A percentile compares a stretch with the other conserved stretches of the same genome.
Evolutionary conservation across 2,113 vertebrate species (phyloP).

Genomic region (Monarcha castaneiventris): DNA sequence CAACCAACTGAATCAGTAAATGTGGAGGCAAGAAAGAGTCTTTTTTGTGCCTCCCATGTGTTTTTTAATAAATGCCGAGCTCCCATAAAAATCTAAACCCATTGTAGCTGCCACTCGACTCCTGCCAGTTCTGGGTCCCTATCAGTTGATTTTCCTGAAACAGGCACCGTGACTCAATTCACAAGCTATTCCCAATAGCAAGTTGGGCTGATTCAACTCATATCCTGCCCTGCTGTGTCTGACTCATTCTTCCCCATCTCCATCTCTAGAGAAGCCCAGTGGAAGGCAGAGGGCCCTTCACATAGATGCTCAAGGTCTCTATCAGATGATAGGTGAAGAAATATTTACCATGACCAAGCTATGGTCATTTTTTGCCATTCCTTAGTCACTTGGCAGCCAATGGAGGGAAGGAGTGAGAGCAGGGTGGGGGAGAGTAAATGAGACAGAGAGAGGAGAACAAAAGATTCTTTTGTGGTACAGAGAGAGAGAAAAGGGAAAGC

Average conservation of each 20-base stretch:
- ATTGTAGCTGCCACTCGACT: background rate
- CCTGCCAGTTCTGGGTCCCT: background rate
- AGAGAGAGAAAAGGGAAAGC: slow-evolving; percentile 73
- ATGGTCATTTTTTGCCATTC: slow-evolving; percentile 73
- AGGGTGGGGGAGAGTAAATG: slow-evolving; percentile 66
- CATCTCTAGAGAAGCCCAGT: background rate
- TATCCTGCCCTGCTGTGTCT: background rate
- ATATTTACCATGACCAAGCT: slow-evolving; percentile 63
- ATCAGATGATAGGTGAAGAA: slow-evolving; percentile 51
- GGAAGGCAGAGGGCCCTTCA: slow-evolving; percentile 38
- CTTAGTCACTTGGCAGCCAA: slow-evolving; percentile 72
- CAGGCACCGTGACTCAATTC: slow-evolving; percentile 13
- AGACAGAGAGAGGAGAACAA: slow-evolving; percentile 74
- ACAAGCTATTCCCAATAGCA: background rate
- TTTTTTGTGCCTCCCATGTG: background rate
- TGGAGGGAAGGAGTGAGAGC: slow-evolving; percentile 63
- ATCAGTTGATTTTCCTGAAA: slow-evolving; percentile 26
- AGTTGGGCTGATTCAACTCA: slow-evolving; percentile 1
- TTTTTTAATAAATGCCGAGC: background rate
- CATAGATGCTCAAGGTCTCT: slow-evolving; percentile 29
- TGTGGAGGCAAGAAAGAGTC: background rate
- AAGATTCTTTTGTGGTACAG: slow-evolving; percentile 77
- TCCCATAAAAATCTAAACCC: background rate
- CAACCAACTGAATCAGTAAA: background rate
- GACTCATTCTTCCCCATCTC: background rate